Evolutionary conservation across 2,113 vertebrate species (phyloP).

Genomic region (Trogon surrucura): DNA sequence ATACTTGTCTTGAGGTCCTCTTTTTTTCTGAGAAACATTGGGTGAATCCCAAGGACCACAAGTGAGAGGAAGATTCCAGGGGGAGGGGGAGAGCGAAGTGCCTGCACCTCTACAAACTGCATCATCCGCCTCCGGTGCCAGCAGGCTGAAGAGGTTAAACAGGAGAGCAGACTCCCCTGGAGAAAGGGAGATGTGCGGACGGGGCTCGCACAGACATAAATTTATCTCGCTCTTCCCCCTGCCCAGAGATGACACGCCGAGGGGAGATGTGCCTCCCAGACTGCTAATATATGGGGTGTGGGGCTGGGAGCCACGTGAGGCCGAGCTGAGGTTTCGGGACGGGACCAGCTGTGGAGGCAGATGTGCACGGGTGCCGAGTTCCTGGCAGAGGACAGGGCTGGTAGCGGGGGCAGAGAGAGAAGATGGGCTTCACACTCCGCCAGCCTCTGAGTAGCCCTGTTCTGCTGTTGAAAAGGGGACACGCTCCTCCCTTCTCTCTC

Average conservation of each 20-base stretch:
- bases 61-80: slow-evolving; percentile 50
- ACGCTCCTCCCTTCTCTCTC: not conserved
- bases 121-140: slow-evolving; percentile 32
- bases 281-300: not conserved
- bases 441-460: not conserved
- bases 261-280: not conserved
- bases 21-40: slow-evolving; percentile 34
- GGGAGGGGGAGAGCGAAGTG: slow-evolving; percentile 11
- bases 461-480: not conserved
- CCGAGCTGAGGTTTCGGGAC: not conserved
- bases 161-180: not conserved
- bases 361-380: not conserved
- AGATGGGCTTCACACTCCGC: fast-evolving
- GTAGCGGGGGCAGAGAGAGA: not conserved
- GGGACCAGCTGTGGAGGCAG: not conserved
- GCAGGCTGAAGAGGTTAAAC: slow-evolving; percentile 40
- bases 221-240: not conserved
- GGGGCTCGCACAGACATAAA: not conserved
- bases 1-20: slow-evolving; percentile 59
- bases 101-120: slow-evolving; percentile 52
- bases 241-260: not conserved
- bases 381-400: not conserved
- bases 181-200: not conserved
- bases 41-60: slow-evolving; percentile 61
- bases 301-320: not conserved